Evolutionary conservation across 2,888 invertebrate genomes (phyloP), one percentile per base, ranked within the genome.

Genomic region (Rhingia rostrata): DNA sequence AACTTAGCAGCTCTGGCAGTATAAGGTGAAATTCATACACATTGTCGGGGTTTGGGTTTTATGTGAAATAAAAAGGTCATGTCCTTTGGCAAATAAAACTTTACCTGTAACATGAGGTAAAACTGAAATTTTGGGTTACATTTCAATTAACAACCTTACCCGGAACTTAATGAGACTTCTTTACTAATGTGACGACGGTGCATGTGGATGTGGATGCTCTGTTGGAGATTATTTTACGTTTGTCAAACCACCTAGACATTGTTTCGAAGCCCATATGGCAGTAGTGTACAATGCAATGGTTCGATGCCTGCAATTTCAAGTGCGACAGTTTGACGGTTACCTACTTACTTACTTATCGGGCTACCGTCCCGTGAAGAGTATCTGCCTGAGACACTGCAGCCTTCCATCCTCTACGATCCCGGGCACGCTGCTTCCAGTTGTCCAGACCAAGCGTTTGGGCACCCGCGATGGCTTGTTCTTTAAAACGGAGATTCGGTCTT

Each of bases 91-190:
- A 49, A 72, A 79, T 60, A 51, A 43, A 61, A 56, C 35, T 70
- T 49, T 56, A 63, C 47, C 39, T 51, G 63, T 32, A 77, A 56
- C 32, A 32, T 30, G 49, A 35, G 70, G 49, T 30, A 32, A 33
- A 43, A 30, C 45, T 14, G 10, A 35, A 9, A 41, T 72, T 64
- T 14, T 33, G 58, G 64, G 41, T 30, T 78, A 43, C 63, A 45
- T 63, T 63, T 58, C 43, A 37, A 32, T 79, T 79, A 66, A 60
- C 53, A 45, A 70, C 63, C 43, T 60, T 54, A 73, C 51, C 79
- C 73, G 66, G 64, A 73, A 79, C 22, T 10, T 58, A 66, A 56
- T 79, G 79, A 73, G 60, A 60, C 73, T 79, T 61, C 54, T 61
- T n/a, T 39, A 6, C 47, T 43, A 22, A 22, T 49, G 30, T 14